A percentile compares a stretch with the other conserved stretches of the same genome.
Evolutionary conservation across 2,113 vertebrate species (phyloP).

Genomic region (Elephas maximus): DNA sequence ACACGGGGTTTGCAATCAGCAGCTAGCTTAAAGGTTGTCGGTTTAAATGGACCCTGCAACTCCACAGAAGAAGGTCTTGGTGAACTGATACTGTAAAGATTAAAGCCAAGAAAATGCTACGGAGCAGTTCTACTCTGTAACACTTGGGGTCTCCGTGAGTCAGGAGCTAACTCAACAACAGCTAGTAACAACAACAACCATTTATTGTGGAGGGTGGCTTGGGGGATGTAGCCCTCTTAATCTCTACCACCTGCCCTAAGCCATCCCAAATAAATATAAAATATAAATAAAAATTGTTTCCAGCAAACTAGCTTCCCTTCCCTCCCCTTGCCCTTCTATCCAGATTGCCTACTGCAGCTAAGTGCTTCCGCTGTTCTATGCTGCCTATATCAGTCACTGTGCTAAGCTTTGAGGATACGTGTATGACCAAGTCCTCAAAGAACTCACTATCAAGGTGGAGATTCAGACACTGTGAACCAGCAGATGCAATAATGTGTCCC

Average conservation of each 20-base stretch:
- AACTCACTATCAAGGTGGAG: not conserved
- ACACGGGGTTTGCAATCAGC: not conserved
- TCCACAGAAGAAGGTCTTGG: not conserved
- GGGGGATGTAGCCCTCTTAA: not conserved
- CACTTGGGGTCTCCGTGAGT: not conserved
- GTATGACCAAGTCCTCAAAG: not conserved
- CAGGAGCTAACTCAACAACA: not conserved
- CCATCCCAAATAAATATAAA: slow-evolving; percentile 9
- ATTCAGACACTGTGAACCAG: not conserved
- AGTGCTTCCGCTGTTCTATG: not conserved
- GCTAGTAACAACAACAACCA: not conserved
- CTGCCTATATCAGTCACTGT: not conserved
- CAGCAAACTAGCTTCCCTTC: not conserved
- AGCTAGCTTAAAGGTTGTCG: not conserved
- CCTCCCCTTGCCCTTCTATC: not conserved
- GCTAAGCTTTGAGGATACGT: not conserved
- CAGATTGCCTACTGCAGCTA: not conserved
- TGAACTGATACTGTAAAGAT: not conserved
- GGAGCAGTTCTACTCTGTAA: not conserved
- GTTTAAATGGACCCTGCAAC: not conserved
- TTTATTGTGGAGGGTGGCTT: not conserved
- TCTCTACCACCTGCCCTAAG: not conserved
- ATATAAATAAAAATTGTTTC: slow-evolving; percentile 4
- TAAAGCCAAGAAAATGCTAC: not conserved
- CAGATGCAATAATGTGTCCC: not conserved